phyloP scores from a whole-genome alignment of 2,113 vertebrate species.

The Carassius auratus region DNA sequence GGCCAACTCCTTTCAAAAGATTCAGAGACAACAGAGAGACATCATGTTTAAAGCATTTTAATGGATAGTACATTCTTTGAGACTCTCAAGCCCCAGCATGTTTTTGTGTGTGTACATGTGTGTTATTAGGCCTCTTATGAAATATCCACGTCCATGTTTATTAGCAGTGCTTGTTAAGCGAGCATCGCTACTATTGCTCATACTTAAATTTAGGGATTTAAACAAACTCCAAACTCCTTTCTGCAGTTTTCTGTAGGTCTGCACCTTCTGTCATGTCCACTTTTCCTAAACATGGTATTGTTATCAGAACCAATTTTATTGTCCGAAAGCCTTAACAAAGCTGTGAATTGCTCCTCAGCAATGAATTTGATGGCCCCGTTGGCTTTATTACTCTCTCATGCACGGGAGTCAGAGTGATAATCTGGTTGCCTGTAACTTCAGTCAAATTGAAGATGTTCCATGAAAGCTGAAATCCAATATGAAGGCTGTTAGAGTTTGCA shows the following conservation, averaged over 20 bases:
- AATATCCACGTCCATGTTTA: slow-evolving; percentile 55
- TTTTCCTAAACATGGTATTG: slow-evolving; percentile 39
- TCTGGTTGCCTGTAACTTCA: slow-evolving; percentile 67
- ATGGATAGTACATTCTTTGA: slow-evolving; percentile 78
- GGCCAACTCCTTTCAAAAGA: slow-evolving; percentile 68
- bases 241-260: background rate
- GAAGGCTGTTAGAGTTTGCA: slow-evolving; percentile 71
- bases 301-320: background rate
- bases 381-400: slow-evolving; percentile 50
- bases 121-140: slow-evolving; percentile 21
- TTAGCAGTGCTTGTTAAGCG: background rate
- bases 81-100: slow-evolving; percentile 64
- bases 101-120: background rate
- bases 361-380: background rate
- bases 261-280: background rate
- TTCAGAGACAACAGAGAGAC: slow-evolving; percentile 65
- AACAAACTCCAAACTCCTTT: background rate
- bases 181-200: background rate
- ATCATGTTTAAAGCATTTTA: slow-evolving; percentile 76
- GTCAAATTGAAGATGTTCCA: slow-evolving; percentile 70
- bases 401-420: slow-evolving; percentile 59
- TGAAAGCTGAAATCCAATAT: slow-evolving; percentile 73
- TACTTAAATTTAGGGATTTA: background rate
- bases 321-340: slow-evolving; percentile 5
- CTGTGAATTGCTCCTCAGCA: slow-evolving; percentile 24